These are phyloP conservation scores for Craterocephalus amniculus DNA, from an alignment of 2,797 vertebrate genomes.

Conservation along the genomic window DNA sequence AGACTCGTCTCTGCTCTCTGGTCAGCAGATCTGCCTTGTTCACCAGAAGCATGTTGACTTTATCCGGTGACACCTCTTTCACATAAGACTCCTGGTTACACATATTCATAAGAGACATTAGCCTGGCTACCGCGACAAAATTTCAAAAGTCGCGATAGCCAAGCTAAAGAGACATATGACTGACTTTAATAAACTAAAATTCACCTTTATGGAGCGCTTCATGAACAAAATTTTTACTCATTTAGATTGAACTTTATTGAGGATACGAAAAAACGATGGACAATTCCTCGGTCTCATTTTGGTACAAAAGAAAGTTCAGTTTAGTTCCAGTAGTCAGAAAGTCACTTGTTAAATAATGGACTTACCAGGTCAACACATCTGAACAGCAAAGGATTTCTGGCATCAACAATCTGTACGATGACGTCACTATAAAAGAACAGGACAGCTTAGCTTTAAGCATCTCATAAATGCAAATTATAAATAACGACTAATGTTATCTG, in stretches of 20 bases:
- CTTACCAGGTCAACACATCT: conserved; percentile 94
- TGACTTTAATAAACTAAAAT: neutral
- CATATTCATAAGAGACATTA: conserved; percentile 4
- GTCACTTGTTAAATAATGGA: conserved; percentile 14
- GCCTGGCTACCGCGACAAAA: no score
- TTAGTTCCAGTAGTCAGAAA: neutral
- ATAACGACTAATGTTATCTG: neutral
- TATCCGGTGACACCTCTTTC: conserved; percentile 86
- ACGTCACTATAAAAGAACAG: conserved; percentile 85
- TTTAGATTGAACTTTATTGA: neutral
- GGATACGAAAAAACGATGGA: neutral
- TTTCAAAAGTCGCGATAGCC: no score
- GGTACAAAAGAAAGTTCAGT: neutral
- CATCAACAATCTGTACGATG: conserved; percentile 96
- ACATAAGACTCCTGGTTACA: conserved; percentile 89
- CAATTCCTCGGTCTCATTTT: neutral
- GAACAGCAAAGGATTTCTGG: conserved; percentile 94
- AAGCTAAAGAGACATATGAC: neutral
- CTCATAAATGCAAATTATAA: neutral
- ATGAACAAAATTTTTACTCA: neutral
- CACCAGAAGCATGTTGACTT: conserved; percentile 93
- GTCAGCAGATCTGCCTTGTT: conserved; percentile 96
- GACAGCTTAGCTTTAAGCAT: neutral
- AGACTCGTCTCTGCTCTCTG: conserved; percentile 86
- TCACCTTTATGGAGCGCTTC: neutral